Percentiles rank a stretch among this genome's conserved stretches.
These are phyloP conservation scores for Microchrysa polita DNA, from an alignment of 2,888 invertebrate genomes.

Conservation along the genomic window DNA sequence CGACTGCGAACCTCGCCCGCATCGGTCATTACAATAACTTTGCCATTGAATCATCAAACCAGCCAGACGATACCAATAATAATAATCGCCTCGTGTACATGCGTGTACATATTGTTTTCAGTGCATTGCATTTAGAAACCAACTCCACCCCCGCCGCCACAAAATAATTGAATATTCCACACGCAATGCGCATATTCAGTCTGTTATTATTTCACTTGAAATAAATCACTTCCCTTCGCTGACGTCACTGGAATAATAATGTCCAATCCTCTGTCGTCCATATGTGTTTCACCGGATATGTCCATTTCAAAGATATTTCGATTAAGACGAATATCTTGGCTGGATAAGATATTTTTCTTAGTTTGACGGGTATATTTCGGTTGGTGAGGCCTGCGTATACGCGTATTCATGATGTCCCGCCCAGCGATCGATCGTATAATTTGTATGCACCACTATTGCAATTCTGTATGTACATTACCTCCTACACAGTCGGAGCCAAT, in stretches of 20 bases:
- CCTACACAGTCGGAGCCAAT: background rate
- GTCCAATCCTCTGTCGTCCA: constrained; percentile 10
- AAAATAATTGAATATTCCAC: constrained; percentile 44
- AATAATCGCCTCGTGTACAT: background rate
- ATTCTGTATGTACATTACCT: background rate
- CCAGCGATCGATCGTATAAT: background rate
- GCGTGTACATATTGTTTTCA: background rate
- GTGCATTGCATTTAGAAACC: background rate
- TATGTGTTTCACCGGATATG: constrained; percentile 37
- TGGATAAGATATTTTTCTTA: background rate
- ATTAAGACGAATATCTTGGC: constrained; percentile 22
- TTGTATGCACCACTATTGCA: constrained; percentile 30
- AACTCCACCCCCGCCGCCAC: constrained; percentile 30
- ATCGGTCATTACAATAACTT: background rate
- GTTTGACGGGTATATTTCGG: background rate
- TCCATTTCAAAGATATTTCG: constrained; percentile 33
- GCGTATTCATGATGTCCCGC: background rate
- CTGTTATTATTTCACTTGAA: constrained; percentile 51
- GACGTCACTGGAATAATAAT: constrained; percentile 47
- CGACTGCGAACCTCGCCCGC: too few relatives aligned
- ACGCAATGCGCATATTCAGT: constrained; percentile 43
- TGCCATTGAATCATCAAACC: background rate
- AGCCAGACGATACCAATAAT: background rate
- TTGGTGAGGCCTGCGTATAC: background rate
- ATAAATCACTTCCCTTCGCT: constrained; percentile 51